Evolutionary conservation across 1,140 invertebrate genomes (phyloP).

Genomic region (Papilio aristodemus): DNA sequence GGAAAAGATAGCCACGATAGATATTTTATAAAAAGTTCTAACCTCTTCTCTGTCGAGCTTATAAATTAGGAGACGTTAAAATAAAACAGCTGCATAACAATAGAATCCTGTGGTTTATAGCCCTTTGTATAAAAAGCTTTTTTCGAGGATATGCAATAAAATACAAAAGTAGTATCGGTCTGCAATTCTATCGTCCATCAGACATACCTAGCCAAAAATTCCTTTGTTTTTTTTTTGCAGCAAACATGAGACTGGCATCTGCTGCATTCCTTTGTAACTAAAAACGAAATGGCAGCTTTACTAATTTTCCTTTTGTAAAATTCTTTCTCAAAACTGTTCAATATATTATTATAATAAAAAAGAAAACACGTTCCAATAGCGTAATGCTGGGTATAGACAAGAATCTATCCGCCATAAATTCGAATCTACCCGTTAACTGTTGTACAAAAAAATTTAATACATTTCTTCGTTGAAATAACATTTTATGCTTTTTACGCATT

Average conservation of each 20-base stretch:
- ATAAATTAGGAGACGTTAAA: constrained; percentile 5
- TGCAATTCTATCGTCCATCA: constrained; percentile 30
- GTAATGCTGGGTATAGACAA: no score
- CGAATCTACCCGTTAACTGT: no score
- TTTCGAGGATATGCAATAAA: constrained; percentile 28
- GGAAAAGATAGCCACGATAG: not conserved
- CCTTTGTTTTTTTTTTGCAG: constrained; percentile 30
- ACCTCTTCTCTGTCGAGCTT: not conserved
- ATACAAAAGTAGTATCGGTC: constrained; percentile 14
- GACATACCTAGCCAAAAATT: constrained; percentile 33
- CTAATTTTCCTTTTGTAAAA: not conserved
- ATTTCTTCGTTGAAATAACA: no score
- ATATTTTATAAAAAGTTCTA: not conserved
- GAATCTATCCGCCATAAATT: no score
- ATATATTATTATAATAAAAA: not conserved
- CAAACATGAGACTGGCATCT: constrained; percentile 21
- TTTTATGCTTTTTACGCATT: not conserved
- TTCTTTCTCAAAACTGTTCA: not conserved
- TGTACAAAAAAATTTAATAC: no score
- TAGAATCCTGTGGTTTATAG: constrained; percentile 22
- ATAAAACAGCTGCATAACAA: not conserved
- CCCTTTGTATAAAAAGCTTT: constrained; percentile 11
- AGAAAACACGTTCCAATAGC: not conserved
- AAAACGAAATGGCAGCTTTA: not conserved
- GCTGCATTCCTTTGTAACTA: constrained; percentile 22